Percentiles rank a stretch among this genome's conserved stretches.
phyloP scores from a whole-genome alignment of 2,113 vertebrate species.

The Cnemophilus loriae region DNA sequence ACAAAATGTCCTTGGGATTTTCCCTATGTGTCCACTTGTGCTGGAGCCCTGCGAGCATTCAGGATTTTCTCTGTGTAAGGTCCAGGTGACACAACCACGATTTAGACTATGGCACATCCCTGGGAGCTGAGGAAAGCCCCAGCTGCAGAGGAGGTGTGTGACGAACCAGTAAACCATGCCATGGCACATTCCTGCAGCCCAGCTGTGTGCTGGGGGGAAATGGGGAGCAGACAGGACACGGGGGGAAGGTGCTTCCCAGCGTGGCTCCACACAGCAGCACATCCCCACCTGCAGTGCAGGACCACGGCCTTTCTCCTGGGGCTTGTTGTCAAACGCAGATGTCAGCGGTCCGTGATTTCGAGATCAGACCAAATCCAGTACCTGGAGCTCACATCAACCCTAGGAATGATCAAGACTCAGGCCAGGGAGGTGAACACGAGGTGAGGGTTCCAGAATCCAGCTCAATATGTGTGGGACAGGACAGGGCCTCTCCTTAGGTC shows the following conservation, averaged over 20 bases:
- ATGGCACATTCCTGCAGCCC: not conserved
- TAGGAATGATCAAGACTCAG: rapidly evolving
- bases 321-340: not conserved
- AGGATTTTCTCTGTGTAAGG: not conserved
- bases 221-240: rapidly evolving
- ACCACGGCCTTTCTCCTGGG: not conserved
- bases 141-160: not conserved
- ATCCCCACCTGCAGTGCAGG: not conserved
- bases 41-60: not conserved
- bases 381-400: not conserved
- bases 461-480: not conserved
- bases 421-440: not conserved
- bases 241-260: not conserved
- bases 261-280: too few species aligned
- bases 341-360: too few species aligned
- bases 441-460: not conserved
- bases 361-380: not conserved
- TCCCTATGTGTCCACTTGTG: not conserved
- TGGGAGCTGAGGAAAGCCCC: not conserved
- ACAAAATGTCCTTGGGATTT: not conserved
- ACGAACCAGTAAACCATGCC: rapidly evolving
- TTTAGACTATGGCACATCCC: not conserved
- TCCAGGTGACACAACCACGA: not conserved
- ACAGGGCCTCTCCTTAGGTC: not conserved
- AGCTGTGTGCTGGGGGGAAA: not conserved